phyloP scores from a whole-genome alignment of 2,797 vertebrate genomes.

The Pseudochaenichthys georgianus region DNA sequence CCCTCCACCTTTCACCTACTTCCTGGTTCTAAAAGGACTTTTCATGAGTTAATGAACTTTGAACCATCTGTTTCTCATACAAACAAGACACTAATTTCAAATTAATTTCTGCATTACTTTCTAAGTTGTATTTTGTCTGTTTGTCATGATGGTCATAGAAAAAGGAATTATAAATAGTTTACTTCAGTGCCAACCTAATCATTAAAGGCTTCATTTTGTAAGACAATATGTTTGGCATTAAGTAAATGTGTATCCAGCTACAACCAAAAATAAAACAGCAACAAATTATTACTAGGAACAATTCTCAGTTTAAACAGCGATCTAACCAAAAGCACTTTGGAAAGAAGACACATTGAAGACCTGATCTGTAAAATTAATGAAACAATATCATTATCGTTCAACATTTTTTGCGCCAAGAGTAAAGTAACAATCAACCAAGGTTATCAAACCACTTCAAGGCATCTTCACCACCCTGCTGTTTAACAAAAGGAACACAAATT shows the following conservation, averaged over 20 bases:
- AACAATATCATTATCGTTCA: not conserved
- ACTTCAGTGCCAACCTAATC: not conserved
- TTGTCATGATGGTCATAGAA: not conserved
- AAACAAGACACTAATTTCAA: conserved; percentile 17
- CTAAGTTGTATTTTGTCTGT: not conserved
- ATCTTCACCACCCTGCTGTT: not conserved
- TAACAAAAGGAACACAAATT: not conserved
- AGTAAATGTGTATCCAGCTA: not conserved
- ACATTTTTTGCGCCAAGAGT: not conserved
- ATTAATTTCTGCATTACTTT: not conserved
- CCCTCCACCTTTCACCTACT: conserved; percentile 75
- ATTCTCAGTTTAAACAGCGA: not conserved
- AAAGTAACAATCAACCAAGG: not conserved
- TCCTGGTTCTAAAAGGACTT: conserved; percentile 48
- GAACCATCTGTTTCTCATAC: conserved; percentile 7
- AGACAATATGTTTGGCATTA: not conserved
- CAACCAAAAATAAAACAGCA: not conserved
- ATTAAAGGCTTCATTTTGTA: not conserved
- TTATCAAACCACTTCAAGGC: not conserved
- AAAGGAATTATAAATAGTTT: not conserved
- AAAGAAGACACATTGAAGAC: not conserved
- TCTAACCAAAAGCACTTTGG: not conserved
- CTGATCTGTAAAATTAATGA: not conserved
- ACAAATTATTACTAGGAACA: not conserved
- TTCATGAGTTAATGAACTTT: conserved; percentile 37